Percentiles rank a stretch among this genome's conserved stretches.
phyloP scores from a whole-genome alignment of 92 coral and sea anemone species.

The Paragorgia papillata region DNA sequence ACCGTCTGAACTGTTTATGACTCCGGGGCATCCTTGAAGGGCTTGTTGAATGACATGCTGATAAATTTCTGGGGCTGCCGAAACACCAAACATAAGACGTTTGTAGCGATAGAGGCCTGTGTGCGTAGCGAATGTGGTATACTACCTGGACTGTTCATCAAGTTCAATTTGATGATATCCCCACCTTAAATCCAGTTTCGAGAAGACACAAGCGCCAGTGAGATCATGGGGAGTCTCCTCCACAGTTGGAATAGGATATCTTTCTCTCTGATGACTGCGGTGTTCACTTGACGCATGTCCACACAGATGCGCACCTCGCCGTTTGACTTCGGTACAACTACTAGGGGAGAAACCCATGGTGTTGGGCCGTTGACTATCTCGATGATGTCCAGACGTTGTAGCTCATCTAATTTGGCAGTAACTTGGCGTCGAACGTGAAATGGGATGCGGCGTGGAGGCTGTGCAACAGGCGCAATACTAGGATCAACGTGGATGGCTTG shows the following conservation, averaged over 20 bases:
- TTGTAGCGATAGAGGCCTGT: background rate
- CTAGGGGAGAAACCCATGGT: background rate
- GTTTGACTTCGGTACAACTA: background rate
- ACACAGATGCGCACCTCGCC: background rate
- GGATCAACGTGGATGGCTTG: too few relatives aligned
- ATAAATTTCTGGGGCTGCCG: background rate
- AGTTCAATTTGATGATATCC: background rate
- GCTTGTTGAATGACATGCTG: background rate
- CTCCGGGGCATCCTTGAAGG: background rate
- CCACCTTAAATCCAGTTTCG: background rate
- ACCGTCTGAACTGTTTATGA: background rate
- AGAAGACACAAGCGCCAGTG: background rate
- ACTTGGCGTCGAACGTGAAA: too few relatives aligned
- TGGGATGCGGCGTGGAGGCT: too few relatives aligned
- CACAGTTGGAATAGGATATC: background rate
- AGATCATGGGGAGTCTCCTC: background rate
- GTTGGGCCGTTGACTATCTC: constrained; percentile 4
- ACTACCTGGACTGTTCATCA: background rate
- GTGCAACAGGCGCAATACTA: too few relatives aligned
- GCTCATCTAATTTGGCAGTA: too few relatives aligned
- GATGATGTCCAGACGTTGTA: background rate
- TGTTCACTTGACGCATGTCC: constrained; percentile 4
- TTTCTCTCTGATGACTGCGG: background rate
- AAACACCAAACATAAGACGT: background rate
- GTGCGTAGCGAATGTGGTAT: constrained; percentile 4